Conservation (phyloP, 2,888 invertebrate genomes). For the Drosophila austrosaltans region DNA sequence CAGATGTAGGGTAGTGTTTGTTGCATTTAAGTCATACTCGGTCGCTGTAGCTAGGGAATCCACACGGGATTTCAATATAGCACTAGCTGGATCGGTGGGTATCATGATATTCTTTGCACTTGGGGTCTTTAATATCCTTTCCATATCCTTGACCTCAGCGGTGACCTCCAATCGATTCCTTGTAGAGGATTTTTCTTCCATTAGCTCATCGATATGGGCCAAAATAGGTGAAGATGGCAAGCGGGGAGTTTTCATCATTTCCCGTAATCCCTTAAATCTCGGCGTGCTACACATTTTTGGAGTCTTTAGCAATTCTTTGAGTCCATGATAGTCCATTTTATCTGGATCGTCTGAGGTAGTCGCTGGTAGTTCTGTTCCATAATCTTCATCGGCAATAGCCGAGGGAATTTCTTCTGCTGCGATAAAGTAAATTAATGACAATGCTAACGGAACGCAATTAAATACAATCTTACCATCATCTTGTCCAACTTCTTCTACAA, state of each 20-base stretch:
- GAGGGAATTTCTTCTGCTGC: slow-evolving; percentile 21
- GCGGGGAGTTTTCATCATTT: slow-evolving; percentile 72
- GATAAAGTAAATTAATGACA: neutral
- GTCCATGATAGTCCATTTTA: slow-evolving; percentile 57
- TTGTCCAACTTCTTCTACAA: slow-evolving; percentile 50
- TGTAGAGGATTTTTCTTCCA: slow-evolving; percentile 39
- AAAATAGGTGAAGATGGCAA: slow-evolving; percentile 58
- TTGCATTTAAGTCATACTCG: slow-evolving; percentile 76
- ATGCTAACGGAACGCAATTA: neutral
- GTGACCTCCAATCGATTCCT: slow-evolving; percentile 15
- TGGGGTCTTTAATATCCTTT: slow-evolving; percentile 79
- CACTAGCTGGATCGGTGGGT: slow-evolving; percentile 78
- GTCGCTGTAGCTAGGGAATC: slow-evolving; percentile 60
- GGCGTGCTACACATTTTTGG: slow-evolving; percentile 71
- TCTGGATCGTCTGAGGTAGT: slow-evolving; percentile 38
- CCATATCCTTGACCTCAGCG: slow-evolving; percentile 52
- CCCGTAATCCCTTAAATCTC: slow-evolving; percentile 63
- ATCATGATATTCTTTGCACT: slow-evolving; percentile 80
- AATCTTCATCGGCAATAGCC: slow-evolving; percentile 51
- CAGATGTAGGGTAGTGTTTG: slow-evolving; percentile 62
- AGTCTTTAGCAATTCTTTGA: slow-evolving; percentile 71
- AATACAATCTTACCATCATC: slow-evolving; percentile 34
- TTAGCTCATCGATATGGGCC: slow-evolving; percentile 62
- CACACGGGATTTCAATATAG: slow-evolving; percentile 64
- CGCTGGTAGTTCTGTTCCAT: slow-evolving; percentile 51